phyloP scores from a whole-genome alignment of 2,113 vertebrate genomes.

The Mus spicilegus region DNA sequence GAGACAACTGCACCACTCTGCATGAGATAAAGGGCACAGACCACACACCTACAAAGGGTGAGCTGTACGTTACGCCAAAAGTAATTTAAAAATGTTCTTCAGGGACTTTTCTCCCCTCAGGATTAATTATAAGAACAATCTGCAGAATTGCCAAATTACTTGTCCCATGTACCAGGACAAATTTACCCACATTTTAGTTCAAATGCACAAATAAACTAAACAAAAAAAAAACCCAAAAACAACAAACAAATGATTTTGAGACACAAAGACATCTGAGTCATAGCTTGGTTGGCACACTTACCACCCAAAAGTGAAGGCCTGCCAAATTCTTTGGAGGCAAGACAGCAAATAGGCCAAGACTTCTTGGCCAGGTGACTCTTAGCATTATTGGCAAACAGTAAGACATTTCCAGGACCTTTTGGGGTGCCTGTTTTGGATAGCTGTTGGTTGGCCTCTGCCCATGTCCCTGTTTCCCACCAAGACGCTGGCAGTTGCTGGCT shows the following conservation, averaged over 20 bases:
- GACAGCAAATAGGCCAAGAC: not conserved
- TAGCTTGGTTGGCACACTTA: not conserved
- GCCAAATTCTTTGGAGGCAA: slow-evolving; percentile 40
- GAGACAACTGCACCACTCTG: not conserved
- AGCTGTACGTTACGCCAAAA: not conserved
- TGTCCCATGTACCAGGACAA: slow-evolving; percentile 4
- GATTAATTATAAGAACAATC: not conserved
- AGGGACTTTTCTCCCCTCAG: not conserved
- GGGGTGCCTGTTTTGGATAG: not conserved
- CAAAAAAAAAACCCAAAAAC: not conserved
- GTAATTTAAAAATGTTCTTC: not conserved
- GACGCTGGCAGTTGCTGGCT: not conserved
- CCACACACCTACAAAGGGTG: not conserved
- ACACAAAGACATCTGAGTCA: slow-evolving; percentile 15
- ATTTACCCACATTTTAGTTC: slow-evolving; percentile 28
- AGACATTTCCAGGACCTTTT: not conserved
- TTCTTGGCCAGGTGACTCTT: not conserved
- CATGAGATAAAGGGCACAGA: not conserved
- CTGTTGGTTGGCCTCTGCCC: not conserved
- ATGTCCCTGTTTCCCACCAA: not conserved
- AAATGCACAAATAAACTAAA: not conserved
- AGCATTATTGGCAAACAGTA: not conserved
- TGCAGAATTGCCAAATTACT: not conserved
- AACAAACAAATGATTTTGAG: not conserved
- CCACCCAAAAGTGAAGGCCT: not conserved